These are phyloP conservation scores for Microplitis deprimator DNA, from an alignment of 2,888 invertebrate species.

Conservation along the genomic window DNA sequence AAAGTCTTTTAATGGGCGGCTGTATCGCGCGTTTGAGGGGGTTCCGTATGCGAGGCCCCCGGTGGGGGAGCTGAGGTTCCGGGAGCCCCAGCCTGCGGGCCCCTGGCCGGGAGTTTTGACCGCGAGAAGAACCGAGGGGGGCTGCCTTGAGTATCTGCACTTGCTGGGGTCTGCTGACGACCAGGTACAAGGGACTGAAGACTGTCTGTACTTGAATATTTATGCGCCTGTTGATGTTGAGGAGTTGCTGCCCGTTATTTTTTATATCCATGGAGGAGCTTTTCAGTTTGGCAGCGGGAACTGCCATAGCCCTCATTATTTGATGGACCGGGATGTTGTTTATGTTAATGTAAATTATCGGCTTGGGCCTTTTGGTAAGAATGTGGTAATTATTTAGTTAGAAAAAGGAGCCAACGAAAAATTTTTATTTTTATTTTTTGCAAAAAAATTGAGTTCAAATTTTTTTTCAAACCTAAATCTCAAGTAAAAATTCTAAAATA, in stretches of 20 bases:
- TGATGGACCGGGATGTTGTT: constrained; percentile 79
- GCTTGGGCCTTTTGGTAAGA: constrained; percentile 79
- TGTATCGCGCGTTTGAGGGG: not conserved
- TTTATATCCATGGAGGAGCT: constrained; percentile 66
- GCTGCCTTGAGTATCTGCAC: constrained; percentile 62
- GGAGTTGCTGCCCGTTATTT: constrained; percentile 59
- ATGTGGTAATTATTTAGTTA: not conserved
- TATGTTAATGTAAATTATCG: constrained; percentile 81
- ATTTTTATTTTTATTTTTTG: too few species aligned
- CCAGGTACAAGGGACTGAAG: constrained; percentile 61
- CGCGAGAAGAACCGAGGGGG: constrained; percentile 59
- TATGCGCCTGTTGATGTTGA: constrained; percentile 57
- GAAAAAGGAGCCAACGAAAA: too few species aligned
- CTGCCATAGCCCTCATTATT: constrained; percentile 73
- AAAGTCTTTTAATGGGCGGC: not conserved
- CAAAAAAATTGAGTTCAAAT: too few species aligned
- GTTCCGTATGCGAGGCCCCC: not conserved
- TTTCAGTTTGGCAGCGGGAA: constrained; percentile 69
- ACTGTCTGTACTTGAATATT: constrained; percentile 65
- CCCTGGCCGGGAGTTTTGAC: constrained; percentile 59
- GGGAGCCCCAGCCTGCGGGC: constrained; percentile 51
- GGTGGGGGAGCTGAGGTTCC: not conserved
- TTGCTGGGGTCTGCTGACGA: constrained; percentile 48
- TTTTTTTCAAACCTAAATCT: too few species aligned
- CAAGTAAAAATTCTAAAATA: too few species aligned